Evolutionary conservation across 2,113 vertebrate species (phyloP).

Genomic region (Eretmochelys imbricata): DNA sequence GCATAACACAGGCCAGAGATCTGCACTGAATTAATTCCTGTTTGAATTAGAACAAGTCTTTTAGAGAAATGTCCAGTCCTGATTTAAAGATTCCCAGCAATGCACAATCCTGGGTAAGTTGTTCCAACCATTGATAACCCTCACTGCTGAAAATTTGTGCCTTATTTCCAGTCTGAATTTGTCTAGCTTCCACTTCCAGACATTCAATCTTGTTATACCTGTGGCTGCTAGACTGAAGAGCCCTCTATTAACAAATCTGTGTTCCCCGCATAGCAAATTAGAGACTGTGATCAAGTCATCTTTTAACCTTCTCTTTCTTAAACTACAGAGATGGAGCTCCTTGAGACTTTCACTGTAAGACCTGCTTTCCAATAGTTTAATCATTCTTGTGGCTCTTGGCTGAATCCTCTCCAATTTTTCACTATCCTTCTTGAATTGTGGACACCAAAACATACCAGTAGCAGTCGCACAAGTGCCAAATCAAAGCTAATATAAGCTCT

Average conservation of each 20-base stretch:
- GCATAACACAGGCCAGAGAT: neutral
- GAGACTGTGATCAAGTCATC: fast-evolving
- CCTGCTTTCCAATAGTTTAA: fast-evolving
- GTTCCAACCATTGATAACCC: neutral
- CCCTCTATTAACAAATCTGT: too few relatives aligned
- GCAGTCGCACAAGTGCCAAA: too few relatives aligned
- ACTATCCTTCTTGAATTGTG: too few relatives aligned
- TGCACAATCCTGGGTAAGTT: neutral
- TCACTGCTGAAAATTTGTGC: too few relatives aligned
- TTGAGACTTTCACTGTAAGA: fast-evolving
- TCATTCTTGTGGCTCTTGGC: neutral
- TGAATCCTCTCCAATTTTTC: neutral
- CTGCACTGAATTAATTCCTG: neutral
- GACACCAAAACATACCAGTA: too few relatives aligned
- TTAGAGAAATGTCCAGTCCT: neutral
- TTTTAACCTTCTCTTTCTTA: neutral
- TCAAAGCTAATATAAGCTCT: too few relatives aligned
- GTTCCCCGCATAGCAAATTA: too few relatives aligned
- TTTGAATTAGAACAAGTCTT: neutral
- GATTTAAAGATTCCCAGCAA: neutral
- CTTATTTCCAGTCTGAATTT: neutral
- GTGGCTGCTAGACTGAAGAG: neutral
- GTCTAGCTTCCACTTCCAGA: neutral
- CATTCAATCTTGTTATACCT: neutral
- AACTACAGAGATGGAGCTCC: neutral